Percentiles rank a stretch among this genome's conserved stretches.
These are phyloP conservation scores for Poeciliopsis presidionis DNA, from an alignment of 2,797 vertebrate species.

Conservation along the genomic window DNA sequence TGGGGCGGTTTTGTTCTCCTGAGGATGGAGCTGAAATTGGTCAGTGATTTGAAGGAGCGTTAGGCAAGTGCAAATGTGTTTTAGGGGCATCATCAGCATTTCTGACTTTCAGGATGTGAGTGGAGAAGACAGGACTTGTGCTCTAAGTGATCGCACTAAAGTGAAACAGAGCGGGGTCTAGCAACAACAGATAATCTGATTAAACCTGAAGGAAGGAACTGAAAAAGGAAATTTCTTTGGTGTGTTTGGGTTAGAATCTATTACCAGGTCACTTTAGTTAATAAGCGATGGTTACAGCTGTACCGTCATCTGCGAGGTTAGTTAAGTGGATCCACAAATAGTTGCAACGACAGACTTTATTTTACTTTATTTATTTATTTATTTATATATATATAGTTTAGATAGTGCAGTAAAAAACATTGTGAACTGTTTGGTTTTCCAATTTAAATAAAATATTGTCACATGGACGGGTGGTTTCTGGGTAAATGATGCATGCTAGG, in stretches of 20 bases:
- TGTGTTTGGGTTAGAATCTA: constrained; percentile 8
- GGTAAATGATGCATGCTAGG: neutral
- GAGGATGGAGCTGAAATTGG: constrained; percentile 50
- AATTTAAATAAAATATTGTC: too few species aligned
- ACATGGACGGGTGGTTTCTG: neutral
- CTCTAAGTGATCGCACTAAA: constrained; percentile 23
- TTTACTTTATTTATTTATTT: too few species aligned
- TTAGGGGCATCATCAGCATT: neutral
- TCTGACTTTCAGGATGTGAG: constrained; percentile 9
- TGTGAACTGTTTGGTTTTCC: too few species aligned
- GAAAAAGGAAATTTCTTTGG: neutral
- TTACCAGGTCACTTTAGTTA: neutral
- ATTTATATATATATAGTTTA: too few species aligned
- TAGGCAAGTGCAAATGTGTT: constrained; percentile 30
- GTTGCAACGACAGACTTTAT: too few species aligned
- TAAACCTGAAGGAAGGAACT: constrained; percentile 7
- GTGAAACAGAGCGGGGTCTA: neutral
- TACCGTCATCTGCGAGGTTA: neutral
- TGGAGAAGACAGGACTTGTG: neutral
- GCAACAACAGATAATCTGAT: constrained; percentile 19
- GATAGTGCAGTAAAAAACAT: neutral
- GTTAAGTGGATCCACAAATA: too few species aligned
- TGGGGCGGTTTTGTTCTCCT: constrained; percentile 27
- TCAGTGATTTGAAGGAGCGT: constrained; percentile 49
- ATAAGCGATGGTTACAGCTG: neutral